These are phyloP conservation scores for Sycobia sp. DNA, from an alignment of 1,140 invertebrate species.

Conservation along the genomic window DNA sequence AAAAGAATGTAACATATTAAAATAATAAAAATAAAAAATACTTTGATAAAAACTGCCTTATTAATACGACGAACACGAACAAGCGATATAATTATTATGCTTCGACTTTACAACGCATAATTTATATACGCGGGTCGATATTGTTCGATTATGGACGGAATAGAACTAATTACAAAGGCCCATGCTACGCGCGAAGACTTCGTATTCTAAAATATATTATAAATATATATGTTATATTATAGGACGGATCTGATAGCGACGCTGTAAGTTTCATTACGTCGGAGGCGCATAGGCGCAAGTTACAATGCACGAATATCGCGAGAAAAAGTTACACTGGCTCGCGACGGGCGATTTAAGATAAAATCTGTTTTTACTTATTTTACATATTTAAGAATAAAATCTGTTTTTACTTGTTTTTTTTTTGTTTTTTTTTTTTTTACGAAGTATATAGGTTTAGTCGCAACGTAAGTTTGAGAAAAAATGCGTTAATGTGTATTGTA, in stretches of 20 bases:
- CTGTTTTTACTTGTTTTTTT: too few species aligned
- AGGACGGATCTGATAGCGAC: constrained; percentile 23
- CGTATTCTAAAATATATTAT: constrained; percentile 3
- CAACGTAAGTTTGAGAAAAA: too few species aligned
- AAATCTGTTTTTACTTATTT: too few species aligned
- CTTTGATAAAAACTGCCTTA: constrained; percentile 11
- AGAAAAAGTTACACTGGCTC: too few species aligned
- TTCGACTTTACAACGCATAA: constrained; percentile 29
- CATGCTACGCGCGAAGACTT: constrained; percentile 15
- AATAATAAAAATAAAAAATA: constrained; percentile 32
- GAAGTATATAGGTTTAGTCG: too few species aligned
- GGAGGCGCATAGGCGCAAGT: too few species aligned
- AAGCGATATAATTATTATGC: constrained; percentile 27
- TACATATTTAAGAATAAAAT: too few species aligned
- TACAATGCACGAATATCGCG: too few species aligned
- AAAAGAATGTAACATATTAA: background rate
- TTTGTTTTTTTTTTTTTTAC: too few species aligned
- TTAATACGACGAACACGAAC: constrained; percentile 29
- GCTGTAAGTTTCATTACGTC: too few species aligned
- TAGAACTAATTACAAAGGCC: constrained; percentile 28
- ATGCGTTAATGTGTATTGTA: too few species aligned
- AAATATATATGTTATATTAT: constrained; percentile 5
- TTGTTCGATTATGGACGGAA: constrained; percentile 31
- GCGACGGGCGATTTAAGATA: too few species aligned
- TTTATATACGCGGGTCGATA: constrained; percentile 5